A percentile compares a stretch with the other conserved stretches of the same genome.
Conservation (phyloP, 2,113 vertebrate species). For the Penelope pileata region DNA sequence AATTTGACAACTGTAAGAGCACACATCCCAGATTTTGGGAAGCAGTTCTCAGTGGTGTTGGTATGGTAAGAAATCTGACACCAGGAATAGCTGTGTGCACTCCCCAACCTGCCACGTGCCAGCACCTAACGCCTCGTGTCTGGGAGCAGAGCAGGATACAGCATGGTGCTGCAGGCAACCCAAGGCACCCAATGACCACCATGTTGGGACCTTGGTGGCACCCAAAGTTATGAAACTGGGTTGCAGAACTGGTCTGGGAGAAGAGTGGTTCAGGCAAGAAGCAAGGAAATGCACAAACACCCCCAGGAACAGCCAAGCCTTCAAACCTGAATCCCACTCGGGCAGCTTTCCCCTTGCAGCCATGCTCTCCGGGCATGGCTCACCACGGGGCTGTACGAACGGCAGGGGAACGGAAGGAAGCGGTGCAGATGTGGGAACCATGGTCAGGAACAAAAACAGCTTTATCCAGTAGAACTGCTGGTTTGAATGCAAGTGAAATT, state of each 20-base stretch:
- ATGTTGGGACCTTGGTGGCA: neutral
- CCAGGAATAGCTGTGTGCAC: accelerated
- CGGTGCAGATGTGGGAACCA: neutral
- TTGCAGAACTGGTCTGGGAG: neutral
- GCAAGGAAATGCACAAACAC: neutral
- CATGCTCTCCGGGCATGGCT: neutral
- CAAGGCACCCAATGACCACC: neutral
- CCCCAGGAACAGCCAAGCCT: neutral
- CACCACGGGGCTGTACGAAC: neutral
- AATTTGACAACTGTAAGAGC: neutral
- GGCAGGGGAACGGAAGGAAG: neutral
- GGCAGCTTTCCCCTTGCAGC: neutral
- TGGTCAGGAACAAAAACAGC: neutral
- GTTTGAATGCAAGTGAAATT: neutral
- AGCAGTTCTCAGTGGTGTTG: neutral
- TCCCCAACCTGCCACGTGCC: neutral
- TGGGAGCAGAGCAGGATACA: neutral
- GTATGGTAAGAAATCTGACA: too few species aligned
- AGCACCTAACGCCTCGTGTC: neutral
- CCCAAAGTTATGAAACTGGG: neutral
- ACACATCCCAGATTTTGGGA: neutral
- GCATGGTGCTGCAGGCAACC: neutral
- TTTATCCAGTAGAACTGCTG: neutral
- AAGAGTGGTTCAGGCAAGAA: neutral
- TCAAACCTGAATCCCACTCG: neutral